These are phyloP conservation scores for Pristionchus arcanus DNA, from an alignment of 2,888 invertebrate genomes.

Conservation along the genomic window DNA sequence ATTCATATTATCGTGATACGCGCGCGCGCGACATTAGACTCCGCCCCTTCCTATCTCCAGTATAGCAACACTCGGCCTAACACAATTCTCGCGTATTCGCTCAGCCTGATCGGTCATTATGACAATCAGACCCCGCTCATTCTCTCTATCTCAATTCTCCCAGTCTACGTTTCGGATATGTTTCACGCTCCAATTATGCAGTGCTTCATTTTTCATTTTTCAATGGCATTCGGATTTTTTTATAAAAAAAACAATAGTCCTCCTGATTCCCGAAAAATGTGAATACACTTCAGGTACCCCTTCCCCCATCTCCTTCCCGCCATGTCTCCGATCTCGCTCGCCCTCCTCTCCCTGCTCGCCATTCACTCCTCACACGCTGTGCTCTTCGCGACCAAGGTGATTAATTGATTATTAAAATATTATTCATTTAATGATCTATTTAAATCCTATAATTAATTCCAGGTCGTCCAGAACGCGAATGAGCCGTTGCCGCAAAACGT, in stretches of 20 bases:
- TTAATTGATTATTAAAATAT: not conserved
- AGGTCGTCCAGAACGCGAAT: constrained; percentile 24
- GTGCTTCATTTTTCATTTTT: too few relatives aligned
- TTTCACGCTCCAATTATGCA: not conserved
- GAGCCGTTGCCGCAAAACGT: not conserved
- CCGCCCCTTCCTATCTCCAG: not conserved
- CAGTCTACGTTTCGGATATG: not conserved
- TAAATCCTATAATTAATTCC: not conserved
- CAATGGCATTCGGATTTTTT: too few relatives aligned
- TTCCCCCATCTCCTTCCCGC: not conserved
- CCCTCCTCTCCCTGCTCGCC: not conserved
- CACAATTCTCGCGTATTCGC: not conserved
- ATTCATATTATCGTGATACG: constrained; percentile 1
- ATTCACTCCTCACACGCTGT: not conserved
- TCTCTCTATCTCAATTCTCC: too few relatives aligned
- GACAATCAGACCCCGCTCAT: too few relatives aligned
- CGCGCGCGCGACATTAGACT: not conserved
- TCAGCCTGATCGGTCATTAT: too few relatives aligned
- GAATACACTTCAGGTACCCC: not conserved
- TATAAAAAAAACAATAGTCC: too few relatives aligned
- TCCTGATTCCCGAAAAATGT: too few relatives aligned
- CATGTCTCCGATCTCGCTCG: not conserved
- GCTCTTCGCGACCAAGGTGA: constrained; percentile 14
- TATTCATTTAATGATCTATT: too few relatives aligned
- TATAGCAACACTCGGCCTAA: not conserved